Conservation (phyloP, 2,113 vertebrate genomes). For the Delphinapterus leucas region DNA sequence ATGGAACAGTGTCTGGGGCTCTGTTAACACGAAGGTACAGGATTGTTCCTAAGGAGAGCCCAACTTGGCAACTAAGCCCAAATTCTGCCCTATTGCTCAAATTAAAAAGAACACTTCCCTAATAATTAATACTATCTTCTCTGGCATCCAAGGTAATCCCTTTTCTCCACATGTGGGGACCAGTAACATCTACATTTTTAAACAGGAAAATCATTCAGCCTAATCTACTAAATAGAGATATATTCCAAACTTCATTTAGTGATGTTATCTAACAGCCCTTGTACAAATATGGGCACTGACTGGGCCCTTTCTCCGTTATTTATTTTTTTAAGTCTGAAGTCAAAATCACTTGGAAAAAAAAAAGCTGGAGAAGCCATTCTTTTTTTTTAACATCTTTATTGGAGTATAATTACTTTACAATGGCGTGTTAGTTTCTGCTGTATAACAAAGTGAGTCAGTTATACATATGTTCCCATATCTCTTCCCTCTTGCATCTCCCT, state of each 20-base stretch:
- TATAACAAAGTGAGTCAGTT: no score
- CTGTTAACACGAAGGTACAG: background rate
- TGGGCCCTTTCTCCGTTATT: background rate
- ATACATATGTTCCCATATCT: no score
- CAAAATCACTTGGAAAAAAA: background rate
- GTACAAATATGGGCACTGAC: background rate
- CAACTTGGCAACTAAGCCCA: background rate
- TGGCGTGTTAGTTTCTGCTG: no score
- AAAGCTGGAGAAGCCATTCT: background rate
- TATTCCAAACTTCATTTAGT: slow-evolving; percentile 24
- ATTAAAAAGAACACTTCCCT: background rate
- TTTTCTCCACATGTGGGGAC: background rate
- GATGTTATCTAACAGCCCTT: background rate
- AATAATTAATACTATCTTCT: background rate
- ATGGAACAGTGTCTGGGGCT: background rate
- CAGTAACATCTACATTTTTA: slow-evolving; percentile 12
- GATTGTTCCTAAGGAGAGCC: background rate
- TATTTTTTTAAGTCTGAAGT: background rate
- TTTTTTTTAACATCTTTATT: background rate
- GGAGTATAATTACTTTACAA: no score
- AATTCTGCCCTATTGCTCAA: background rate
- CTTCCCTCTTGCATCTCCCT: no score
- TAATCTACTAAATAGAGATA: slow-evolving; percentile 14
- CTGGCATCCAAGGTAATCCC: background rate
- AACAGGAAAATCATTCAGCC: background rate